phyloP scores from a whole-genome alignment of 1,140 invertebrate species.

The Trigoniulus corallinus region DNA sequence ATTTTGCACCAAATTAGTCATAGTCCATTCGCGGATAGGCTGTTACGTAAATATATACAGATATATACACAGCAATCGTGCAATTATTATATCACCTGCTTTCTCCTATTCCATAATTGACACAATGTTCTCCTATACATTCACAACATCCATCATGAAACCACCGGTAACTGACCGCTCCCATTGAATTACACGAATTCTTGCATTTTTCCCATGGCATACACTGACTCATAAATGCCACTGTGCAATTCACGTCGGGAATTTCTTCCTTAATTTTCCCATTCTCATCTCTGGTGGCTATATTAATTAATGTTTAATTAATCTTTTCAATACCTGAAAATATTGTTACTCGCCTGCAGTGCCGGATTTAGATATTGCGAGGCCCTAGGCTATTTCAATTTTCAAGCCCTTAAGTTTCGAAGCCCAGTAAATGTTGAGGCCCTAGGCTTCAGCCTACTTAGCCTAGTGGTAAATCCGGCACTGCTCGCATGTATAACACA shows the following conservation, averaged over 20 bases:
- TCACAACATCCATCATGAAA: constrained; percentile 93
- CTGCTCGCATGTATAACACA: background rate
- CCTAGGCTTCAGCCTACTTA: too few relatives aligned
- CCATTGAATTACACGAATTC: constrained; percentile 56
- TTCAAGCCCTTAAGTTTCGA: too few relatives aligned
- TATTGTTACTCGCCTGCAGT: background rate
- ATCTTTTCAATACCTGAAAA: background rate
- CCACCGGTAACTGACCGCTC: constrained; percentile 48
- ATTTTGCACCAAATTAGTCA: too few relatives aligned
- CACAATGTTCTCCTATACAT: constrained; percentile 73
- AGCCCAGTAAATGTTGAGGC: too few relatives aligned
- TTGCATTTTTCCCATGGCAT: constrained; percentile 76
- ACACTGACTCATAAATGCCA: constrained; percentile 79
- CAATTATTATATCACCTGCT: constrained; percentile 46
- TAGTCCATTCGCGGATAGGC: too few relatives aligned
- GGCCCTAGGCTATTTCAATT: too few relatives aligned
- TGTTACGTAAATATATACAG: too few relatives aligned
- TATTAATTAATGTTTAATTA: background rate
- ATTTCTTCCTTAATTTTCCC: background rate
- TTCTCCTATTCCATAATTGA: constrained; percentile 83
- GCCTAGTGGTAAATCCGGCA: too few relatives aligned
- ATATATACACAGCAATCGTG: too few relatives aligned
- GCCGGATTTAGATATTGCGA: too few relatives aligned
- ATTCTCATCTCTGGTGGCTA: background rate
- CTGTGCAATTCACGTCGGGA: constrained; percentile 75